Conservation (phyloP, 1,140 invertebrate species). For the Nilaparvata lugens region DNA sequence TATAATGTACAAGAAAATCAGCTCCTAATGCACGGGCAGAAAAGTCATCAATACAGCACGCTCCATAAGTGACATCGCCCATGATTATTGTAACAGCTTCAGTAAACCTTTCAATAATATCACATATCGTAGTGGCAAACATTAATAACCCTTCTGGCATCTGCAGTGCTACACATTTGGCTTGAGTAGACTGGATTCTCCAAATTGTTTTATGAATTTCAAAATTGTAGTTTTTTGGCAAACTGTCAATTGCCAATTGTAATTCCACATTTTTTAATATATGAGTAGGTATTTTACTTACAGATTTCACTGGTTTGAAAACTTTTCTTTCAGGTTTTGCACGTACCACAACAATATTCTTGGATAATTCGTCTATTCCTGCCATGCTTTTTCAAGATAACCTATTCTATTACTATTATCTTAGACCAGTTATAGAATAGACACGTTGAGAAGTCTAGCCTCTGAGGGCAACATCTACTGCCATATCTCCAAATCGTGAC, state of each 20-base stretch:
- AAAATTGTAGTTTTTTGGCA: slow-evolving; percentile 99
- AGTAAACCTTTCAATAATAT: slow-evolving; percentile 89
- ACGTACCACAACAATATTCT: slow-evolving; percentile 51
- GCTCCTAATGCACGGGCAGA: slow-evolving; percentile 84
- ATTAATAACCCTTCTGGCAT: slow-evolving; percentile 92
- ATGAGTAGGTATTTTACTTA: slow-evolving; percentile 77
- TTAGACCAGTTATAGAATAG: too few relatives aligned
- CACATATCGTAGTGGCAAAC: slow-evolving; percentile 86
- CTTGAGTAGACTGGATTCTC: slow-evolving; percentile 73
- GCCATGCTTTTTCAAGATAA: slow-evolving; percentile 39
- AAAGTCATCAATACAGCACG: slow-evolving; percentile 98
- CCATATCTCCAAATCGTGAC: too few relatives aligned
- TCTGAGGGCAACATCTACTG: too few relatives aligned
- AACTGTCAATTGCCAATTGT: slow-evolving; percentile 54
- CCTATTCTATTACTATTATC: too few relatives aligned
- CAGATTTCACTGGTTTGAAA: slow-evolving; percentile 55
- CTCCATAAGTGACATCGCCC: slow-evolving; percentile 98
- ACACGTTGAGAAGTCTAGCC: too few relatives aligned
- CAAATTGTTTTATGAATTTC: slow-evolving; percentile 98
- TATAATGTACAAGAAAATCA: slow-evolving; percentile 93
- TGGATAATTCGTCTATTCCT: too few relatives aligned
- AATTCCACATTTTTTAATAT: slow-evolving; percentile 70
- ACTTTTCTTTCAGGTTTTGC: slow-evolving; percentile 67
- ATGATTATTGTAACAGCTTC: slow-evolving; percentile 89
- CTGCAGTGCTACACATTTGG: slow-evolving; percentile 88